Conservation (phyloP, 2,888 invertebrate genomes). For the Tribolium freemani region DNA sequence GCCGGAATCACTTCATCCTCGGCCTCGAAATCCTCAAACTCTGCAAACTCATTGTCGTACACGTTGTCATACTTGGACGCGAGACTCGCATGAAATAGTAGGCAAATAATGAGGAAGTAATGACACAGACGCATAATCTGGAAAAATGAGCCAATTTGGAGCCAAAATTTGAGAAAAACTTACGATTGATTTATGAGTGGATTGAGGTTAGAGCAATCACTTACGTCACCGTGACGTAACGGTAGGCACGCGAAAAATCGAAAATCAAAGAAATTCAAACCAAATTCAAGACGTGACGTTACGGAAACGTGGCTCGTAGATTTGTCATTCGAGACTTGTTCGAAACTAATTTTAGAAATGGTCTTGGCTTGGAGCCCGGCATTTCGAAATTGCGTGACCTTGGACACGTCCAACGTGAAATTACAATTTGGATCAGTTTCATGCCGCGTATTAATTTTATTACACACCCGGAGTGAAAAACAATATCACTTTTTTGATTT, state of each 20-base stretch:
- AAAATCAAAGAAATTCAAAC: background rate
- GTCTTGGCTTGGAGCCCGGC: background rate
- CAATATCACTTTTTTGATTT: background rate
- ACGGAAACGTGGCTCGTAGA: background rate
- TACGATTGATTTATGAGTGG: background rate
- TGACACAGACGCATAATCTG: conserved; percentile 29
- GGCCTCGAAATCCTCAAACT: conserved; percentile 80
- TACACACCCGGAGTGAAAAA: background rate
- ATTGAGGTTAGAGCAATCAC: conserved; percentile 14
- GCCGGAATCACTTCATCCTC: conserved; percentile 49
- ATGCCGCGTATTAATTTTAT: background rate
- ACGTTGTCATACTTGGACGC: conserved; percentile 66
- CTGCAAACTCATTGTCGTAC: conserved; percentile 94
- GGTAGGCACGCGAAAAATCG: background rate
- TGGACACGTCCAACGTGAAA: background rate
- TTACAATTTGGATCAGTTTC: background rate
- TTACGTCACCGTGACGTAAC: conserved; percentile 1
- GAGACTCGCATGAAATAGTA: background rate
- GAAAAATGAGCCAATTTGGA: background rate
- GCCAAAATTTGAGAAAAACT: background rate
- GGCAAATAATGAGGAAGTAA: background rate
- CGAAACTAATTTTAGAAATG: background rate
- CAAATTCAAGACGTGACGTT: background rate
- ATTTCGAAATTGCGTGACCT: background rate
- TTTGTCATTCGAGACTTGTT: background rate